These are phyloP conservation scores for Bactericera cockerelli DNA, from an alignment of 1,140 invertebrate species.

Conservation along the genomic window DNA sequence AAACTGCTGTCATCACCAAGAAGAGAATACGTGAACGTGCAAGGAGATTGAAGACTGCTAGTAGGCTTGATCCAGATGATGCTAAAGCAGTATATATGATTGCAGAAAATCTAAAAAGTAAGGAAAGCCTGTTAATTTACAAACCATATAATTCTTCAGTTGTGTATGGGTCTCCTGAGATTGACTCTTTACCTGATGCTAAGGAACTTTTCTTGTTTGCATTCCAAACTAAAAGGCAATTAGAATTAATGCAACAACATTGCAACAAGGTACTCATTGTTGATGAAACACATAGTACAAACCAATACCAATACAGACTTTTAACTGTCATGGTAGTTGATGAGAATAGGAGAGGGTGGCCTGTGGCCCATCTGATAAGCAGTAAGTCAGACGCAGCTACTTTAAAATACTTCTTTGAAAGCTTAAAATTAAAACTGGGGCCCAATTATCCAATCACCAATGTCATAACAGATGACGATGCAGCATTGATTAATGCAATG, in stretches of 20 bases:
- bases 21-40: no score
- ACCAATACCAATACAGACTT: background rate
- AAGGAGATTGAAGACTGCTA: no score
- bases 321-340: background rate
- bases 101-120: background rate
- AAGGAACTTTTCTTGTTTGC: background rate
- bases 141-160: no score
- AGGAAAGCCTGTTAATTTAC: no score
- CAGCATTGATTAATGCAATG: no score
- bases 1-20: no score
- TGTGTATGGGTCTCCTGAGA: no score
- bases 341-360: background rate
- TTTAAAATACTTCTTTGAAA: background rate
- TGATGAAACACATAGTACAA: background rate
- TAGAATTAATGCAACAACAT: slow-evolving; percentile 2
- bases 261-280: background rate
- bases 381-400: background rate
- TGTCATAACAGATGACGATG: no score
- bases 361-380: background rate
- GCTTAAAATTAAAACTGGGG: background rate
- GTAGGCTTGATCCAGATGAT: background rate
- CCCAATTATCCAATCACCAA: no score
- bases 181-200: no score
- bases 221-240: background rate
- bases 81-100: background rate